These are phyloP conservation scores for Scolopax rusticola DNA, from an alignment of 2,797 vertebrate genomes.

Conservation along the genomic window DNA sequence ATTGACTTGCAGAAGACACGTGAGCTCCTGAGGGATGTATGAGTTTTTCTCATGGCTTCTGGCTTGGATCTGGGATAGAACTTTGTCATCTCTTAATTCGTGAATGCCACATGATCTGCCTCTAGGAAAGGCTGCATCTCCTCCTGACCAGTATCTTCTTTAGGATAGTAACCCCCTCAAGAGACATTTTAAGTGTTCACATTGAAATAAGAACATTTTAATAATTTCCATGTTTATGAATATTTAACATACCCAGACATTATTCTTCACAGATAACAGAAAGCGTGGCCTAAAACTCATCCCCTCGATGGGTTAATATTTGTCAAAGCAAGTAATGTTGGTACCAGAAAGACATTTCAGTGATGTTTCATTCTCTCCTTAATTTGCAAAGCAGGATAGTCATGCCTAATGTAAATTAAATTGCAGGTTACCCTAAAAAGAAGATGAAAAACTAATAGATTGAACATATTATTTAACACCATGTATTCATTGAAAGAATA, in stretches of 20 bases:
- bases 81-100: neutral
- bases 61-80: neutral
- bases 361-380: neutral
- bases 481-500: slow-evolving; percentile 24
- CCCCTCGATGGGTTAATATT: neutral
- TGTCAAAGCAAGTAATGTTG: neutral
- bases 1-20: neutral
- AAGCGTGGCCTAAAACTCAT: neutral
- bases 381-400: neutral
- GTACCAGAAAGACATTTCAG: neutral
- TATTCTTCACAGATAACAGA: neutral
- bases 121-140: neutral
- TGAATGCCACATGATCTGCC: neutral
- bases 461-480: slow-evolving; percentile 18
- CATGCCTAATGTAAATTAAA: slow-evolving; percentile 15
- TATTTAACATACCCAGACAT: neutral
- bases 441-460: neutral
- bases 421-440: slow-evolving; percentile 21
- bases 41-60: neutral
- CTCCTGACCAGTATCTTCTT: neutral
- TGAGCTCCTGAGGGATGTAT: neutral
- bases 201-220: neutral
- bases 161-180: neutral
- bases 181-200: neutral
- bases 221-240: neutral